These are phyloP conservation scores for Limenitis camilla DNA, from an alignment of 2,888 invertebrate genomes.

Conservation along the genomic window DNA sequence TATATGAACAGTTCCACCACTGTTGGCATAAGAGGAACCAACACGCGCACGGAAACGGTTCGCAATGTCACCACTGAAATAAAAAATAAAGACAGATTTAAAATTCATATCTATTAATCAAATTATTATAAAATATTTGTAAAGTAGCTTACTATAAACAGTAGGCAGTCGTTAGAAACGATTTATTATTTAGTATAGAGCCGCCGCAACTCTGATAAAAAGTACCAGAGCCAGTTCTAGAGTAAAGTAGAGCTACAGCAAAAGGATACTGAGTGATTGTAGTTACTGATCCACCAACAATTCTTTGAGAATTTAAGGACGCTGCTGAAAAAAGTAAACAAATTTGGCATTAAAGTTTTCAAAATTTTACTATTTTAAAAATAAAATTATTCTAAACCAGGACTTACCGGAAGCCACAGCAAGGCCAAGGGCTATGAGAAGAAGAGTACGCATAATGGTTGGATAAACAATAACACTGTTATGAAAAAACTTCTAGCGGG, in stretches of 20 bases:
- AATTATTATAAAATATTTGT: conserved; percentile 11
- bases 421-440: conserved; percentile 23
- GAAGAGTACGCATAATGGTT: conserved; percentile 7
- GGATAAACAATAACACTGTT: too few relatives aligned
- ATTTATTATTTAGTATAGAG: conserved; percentile 22
- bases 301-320: conserved; percentile 30
- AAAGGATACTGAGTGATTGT: conserved; percentile 32
- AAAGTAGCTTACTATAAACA: conserved; percentile 23
- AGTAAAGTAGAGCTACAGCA: conserved; percentile 31
- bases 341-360: too few relatives aligned
- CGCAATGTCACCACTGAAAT: conserved; percentile 18
- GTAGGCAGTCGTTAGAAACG: conserved; percentile 27
- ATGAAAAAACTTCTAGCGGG: too few relatives aligned
- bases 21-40: conserved; percentile 32
- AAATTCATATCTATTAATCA: too few relatives aligned
- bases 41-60: conserved; percentile 13
- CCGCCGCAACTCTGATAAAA: conserved; percentile 26
- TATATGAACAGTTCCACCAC: conserved; percentile 36
- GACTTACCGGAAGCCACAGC: conserved; percentile 28
- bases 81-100: too few relatives aligned
- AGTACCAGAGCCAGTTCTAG: conserved; percentile 16
- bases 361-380: background rate
- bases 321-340: conserved; percentile 8
- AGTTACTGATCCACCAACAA: conserved; percentile 21
- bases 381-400: background rate